Conservation (phyloP, 2,113 vertebrate genomes). For the Anguilla rostrata region DNA sequence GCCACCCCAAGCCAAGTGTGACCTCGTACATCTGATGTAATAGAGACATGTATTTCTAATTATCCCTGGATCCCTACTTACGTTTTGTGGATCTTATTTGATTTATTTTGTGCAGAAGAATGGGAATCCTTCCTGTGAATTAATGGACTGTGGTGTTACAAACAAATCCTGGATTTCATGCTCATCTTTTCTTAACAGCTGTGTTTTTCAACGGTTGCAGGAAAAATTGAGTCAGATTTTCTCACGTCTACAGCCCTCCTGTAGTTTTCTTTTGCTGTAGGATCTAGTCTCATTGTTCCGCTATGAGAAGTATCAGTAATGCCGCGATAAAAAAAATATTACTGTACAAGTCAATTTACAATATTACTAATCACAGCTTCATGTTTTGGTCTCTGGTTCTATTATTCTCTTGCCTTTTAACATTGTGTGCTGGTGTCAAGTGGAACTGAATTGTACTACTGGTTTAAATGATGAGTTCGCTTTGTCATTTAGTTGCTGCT, state of each 20-base stretch:
- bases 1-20: conserved; percentile 41
- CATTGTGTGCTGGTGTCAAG: not conserved
- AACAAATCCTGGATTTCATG: conserved; percentile 36
- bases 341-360: not conserved
- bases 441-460: not conserved
- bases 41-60: conserved; percentile 44
- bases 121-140: conserved; percentile 21
- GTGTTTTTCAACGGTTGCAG: conserved; percentile 4
- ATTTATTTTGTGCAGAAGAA: not conserved
- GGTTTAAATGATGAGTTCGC: not conserved
- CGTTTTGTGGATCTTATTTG: not conserved
- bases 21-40: conserved; percentile 43
- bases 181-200: conserved; percentile 12
- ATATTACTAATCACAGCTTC: not conserved
- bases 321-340: not conserved
- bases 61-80: conserved; percentile 36
- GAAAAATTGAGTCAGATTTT: conserved; percentile 11
- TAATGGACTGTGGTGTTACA: conserved; percentile 35
- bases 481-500: not conserved
- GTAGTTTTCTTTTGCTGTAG: conserved; percentile 8
- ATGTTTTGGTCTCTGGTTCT: not conserved
- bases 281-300: not conserved
- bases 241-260: conserved; percentile 17
- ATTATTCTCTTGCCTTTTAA: not conserved
- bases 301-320: not conserved